Evolutionary conservation across 2,113 vertebrate species (phyloP), one percentile per base, ranked within the genome.

Genomic region (Chloroceryle aenea): DNA sequence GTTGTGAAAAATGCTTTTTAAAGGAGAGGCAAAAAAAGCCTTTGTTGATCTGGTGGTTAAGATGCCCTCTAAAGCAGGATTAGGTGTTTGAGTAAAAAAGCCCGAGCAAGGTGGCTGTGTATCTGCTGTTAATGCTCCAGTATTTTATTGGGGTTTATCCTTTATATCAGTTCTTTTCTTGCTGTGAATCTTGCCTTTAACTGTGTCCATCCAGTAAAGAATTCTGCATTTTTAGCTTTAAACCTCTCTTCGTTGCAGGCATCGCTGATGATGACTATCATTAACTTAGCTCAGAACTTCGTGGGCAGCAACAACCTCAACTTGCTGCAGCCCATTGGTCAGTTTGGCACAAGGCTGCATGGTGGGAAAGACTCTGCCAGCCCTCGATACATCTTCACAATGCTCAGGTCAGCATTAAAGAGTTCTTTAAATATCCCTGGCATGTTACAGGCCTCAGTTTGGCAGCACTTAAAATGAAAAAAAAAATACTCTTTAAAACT

Each of bases 371-470:
- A 99, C 97, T 99, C 99, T 63, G 99, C 99, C 96, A 99, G 99
- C 93, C 99, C 99, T 98, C 98, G 99, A 98, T 99, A 99, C 97
- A 99, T 99, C 98, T 99, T 99, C 94, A 99, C 99, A 75, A 99
- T 99, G 99, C 99, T 99, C 87, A 99, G 99, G 99, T 99, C 53
- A 93, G 98, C 93, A 34, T 40, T 36, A 11, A 22, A 29, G 22
- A 21, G 21, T 43, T 79, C 68, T 32, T 58, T 58, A 50, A 89
- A 78, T n/a, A 27, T 16, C 48, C 17, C 26, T 34, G 14, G 32
- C 55, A 7, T 45, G 13, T 77, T 68, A 34, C 36, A 14, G 5
- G 16, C 45, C 30, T 80, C 14, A 0, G 3, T 66, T 42, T 79
- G 52, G 20, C 40, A 71, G 47, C 45, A 32, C 3, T 78, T 69